Base-by-base conservation (phyloP, 1,140 invertebrate genomes). In the Liolophura sinensis region DNA sequence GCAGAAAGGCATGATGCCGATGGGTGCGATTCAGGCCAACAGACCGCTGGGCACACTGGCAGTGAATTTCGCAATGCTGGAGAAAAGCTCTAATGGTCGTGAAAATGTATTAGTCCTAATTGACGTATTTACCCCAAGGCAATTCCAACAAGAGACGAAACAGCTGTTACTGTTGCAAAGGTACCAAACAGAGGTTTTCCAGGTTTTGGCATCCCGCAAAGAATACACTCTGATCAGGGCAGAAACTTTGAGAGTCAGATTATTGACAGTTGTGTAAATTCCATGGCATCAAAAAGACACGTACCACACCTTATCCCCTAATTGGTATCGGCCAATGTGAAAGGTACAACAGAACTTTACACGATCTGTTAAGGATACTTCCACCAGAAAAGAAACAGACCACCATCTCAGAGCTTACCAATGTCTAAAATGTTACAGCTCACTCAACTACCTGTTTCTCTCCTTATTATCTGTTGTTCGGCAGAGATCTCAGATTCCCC, bases 21-120 rank as follows among this genome's bases (percentile, higher is more conserved):
- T 69, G 46, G 47, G 63, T 20, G 40, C 52, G 20, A n/a, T 72
- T 11, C 16, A 63, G 25, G 70, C 70, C 22, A 58, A 27, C 20
- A 65, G 58, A 22, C 69, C 69, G 7, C 46, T 74, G 27, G 64
- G 72, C 31, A 54, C 70, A 9, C 15, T 70, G 48, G 70, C 70
- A 14, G 60, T 74, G 15, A 67, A 70, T 60, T 70, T 73, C 49
- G 61, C 61, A 0, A 1, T 67, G 25, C 50, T 73, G 46, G 70
- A 69, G 27, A 48, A 48, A 52, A 18, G 61, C 9, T 25, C 31
- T 47, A 55, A 62, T 56, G 59, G 68, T 22, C 60, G 31, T 18
- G 68, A 74, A 54, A 71, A 76, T 62, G 69, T 73, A 3, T 56
- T 74, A 16, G 66, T 74, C 15, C 67, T 76, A 48, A 76, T 69